phyloP scores from a whole-genome alignment of 2,888 invertebrate genomes.

The Caenorhabditis sp. region DNA sequence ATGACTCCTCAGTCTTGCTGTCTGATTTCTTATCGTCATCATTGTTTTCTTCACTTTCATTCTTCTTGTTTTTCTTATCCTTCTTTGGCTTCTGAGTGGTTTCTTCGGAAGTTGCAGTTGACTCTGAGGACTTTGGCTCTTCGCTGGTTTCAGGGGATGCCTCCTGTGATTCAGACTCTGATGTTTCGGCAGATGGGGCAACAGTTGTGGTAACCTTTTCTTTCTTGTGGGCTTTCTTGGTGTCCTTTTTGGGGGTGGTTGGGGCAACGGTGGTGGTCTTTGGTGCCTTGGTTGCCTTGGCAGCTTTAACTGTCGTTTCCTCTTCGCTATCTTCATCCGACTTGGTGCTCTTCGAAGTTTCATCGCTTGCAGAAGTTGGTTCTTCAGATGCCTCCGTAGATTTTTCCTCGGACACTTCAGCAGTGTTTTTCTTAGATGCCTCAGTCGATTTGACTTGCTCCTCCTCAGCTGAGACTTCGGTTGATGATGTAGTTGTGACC shows the following conservation, averaged over 20 bases:
- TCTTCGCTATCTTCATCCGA: slow-evolving; percentile 24
- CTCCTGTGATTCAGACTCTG: slow-evolving; percentile 43
- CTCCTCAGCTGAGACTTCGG: slow-evolving; percentile 51
- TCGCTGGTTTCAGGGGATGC: slow-evolving; percentile 48
- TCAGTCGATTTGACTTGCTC: slow-evolving; percentile 51
- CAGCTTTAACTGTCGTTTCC: slow-evolving; percentile 31
- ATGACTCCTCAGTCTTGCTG: slow-evolving; percentile 11
- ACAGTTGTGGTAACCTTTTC: slow-evolving; percentile 44
- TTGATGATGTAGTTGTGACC: slow-evolving; percentile 48
- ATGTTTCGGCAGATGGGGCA: slow-evolving; percentile 44
- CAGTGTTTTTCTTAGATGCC: slow-evolving; percentile 30
- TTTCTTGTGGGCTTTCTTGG: slow-evolving; percentile 49
- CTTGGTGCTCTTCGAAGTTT: slow-evolving; percentile 33
- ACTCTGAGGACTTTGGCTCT: slow-evolving; percentile 52
- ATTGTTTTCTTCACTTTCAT: slow-evolving; percentile 39
- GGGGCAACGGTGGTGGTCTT: slow-evolving; percentile 31
- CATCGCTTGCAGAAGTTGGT: slow-evolving; percentile 20
- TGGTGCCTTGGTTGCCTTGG: slow-evolving; percentile 33
- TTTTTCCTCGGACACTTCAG: slow-evolving; percentile 37
- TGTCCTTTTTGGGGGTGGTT: slow-evolving; percentile 42
- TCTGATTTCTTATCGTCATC: slow-evolving; percentile 31
- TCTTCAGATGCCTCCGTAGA: slow-evolving; percentile 36
- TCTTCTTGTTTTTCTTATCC: slow-evolving; percentile 32
- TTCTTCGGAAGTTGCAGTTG: slow-evolving; percentile 43
- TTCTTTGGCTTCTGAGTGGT: slow-evolving; percentile 43